Base-by-base conservation (phyloP, 2,113 vertebrate species). In the Andinoacara biseriatus region DNA sequence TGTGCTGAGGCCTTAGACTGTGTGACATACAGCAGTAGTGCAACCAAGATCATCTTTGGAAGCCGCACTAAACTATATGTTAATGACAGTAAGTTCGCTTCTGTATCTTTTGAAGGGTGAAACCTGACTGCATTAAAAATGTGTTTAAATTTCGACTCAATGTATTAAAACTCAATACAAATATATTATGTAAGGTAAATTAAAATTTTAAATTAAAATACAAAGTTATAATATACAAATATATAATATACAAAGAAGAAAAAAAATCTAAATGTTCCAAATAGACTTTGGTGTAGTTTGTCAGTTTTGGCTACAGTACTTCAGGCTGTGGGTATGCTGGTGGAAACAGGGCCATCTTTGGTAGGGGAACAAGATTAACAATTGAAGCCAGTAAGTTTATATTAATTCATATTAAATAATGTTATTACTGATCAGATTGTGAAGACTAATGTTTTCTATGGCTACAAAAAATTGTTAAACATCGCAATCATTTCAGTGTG, bases 41-140 rank as follows among this genome's bases (percentile, higher is more conserved):
- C n/a, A 3, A 0, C 0, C 38, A 3, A 57, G 57, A 3, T 76
- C 1, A 4, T 76, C 0, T 76, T 76, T 76, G 74, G 74, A 29
- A 18, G 17, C 3, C 38, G 57, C 38, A 76, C 38, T 8, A 31
- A 26, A 20, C 24, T 76, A 43, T 0, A 22, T 0, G 35, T 76
- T 26, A 67, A 43, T 3, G 38, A 24, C 62, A 26, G 62, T 65
- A 43, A 65, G 62, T 43, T 43, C 31, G 31, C 31, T 40, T 33
- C 7, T 40, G 35, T 40, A 10, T 40, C 10, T 40, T 40, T 10
- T 3, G 2, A 35, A 10, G 38, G 38, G 38, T 40, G 38, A 40
- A 40, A 40, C n/a, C 61, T 24, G n/a, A 2, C 10, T 40, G 38
- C 38, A 40, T 40, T 40, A 3, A 65, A 65, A 17, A 65, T 24